These are phyloP conservation scores for Lysiphlebus fabarum DNA, from an alignment of 1,140 invertebrate genomes.

Conservation along the genomic window DNA sequence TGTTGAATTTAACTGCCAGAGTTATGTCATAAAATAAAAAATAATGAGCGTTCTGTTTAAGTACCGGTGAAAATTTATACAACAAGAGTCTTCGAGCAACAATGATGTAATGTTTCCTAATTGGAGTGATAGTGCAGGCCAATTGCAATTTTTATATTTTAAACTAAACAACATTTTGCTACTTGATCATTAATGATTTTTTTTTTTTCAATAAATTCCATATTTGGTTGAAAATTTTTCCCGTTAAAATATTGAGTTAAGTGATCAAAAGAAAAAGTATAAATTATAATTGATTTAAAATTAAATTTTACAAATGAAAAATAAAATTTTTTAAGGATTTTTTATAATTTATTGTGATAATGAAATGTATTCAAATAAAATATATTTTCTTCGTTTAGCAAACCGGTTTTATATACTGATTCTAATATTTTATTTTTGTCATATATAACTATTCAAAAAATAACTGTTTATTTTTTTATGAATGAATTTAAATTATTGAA, in stretches of 20 bases:
- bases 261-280: conserved; percentile 3
- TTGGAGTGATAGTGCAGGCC: conserved; percentile 39
- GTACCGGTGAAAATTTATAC: conserved; percentile 35
- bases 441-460: too few relatives aligned
- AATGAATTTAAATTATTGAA: conserved; percentile 33
- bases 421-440: too few relatives aligned
- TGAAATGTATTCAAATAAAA: too few relatives aligned
- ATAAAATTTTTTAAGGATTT: too few relatives aligned
- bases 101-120: conserved; percentile 50
- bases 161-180: background rate
- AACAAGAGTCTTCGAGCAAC: conserved; percentile 3
- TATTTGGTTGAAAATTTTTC: conserved; percentile 46
- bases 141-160: conserved; percentile 36
- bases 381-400: too few relatives aligned
- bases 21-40: conserved; percentile 43
- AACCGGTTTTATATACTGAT: conserved; percentile 39
- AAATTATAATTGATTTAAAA: too few relatives aligned
- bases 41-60: conserved; percentile 30
- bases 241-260: conserved; percentile 27
- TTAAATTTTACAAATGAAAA: too few relatives aligned
- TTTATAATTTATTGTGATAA: too few relatives aligned
- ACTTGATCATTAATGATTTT: conserved; percentile 33
- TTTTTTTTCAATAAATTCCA: conserved; percentile 26
- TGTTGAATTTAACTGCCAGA: conserved; percentile 10
- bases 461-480: conserved; percentile 38